A percentile compares a stretch with the other conserved stretches of the same genome.
Conservation (phyloP, 2,113 vertebrate species). For the Cyprinodon tularosa region DNA sequence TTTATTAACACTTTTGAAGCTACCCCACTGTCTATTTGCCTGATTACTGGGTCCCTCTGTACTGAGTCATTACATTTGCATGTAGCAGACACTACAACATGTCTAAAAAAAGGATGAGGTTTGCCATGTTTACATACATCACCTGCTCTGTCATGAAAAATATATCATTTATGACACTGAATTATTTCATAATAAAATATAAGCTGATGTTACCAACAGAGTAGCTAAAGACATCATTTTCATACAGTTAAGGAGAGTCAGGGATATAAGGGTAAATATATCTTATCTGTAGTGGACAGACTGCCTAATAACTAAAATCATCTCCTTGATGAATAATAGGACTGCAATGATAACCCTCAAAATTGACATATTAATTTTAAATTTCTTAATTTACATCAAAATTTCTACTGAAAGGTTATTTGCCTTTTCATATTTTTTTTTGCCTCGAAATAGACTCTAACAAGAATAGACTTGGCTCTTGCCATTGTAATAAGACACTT, state of each 20-base stretch:
- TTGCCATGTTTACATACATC: too few relatives aligned
- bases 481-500: slow-evolving; percentile 69
- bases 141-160: too few relatives aligned
- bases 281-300: neutral
- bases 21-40: too few relatives aligned
- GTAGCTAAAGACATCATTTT: too few relatives aligned
- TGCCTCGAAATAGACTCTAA: slow-evolving; percentile 51
- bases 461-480: slow-evolving; percentile 45
- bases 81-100: too few relatives aligned
- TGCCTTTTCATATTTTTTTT: slow-evolving; percentile 40
- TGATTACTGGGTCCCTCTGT: too few relatives aligned
- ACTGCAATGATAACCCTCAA: neutral
- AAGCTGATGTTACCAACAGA: neutral
- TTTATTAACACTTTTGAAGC: too few relatives aligned
- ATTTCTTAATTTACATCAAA: neutral
- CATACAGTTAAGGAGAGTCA: too few relatives aligned
- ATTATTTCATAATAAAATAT: neutral
- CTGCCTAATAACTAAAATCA: neutral
- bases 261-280: neutral
- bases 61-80: too few relatives aligned
- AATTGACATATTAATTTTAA: slow-evolving; percentile 1
- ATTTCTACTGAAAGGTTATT: slow-evolving; percentile 19
- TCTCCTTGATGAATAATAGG: neutral
- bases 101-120: too few relatives aligned
- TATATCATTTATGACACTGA: neutral